Evolutionary conservation across 2,797 vertebrate genomes (phyloP), one percentile per base, ranked within the genome.

Genomic region (Tiaroga cobitis): DNA sequence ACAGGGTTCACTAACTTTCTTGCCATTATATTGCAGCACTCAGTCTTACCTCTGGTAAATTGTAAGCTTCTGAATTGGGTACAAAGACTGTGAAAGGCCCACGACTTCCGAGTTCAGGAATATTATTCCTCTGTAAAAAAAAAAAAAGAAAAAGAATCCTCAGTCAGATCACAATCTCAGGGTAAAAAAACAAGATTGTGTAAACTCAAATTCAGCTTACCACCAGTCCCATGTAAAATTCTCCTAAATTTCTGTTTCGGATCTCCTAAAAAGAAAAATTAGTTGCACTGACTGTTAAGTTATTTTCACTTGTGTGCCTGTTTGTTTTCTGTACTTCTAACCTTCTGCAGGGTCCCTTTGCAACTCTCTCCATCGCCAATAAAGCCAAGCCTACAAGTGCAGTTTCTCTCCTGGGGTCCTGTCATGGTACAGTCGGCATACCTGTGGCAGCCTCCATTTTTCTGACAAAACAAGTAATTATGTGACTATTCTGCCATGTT

Each of bases 41-140:
- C 15, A 18, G 29, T 80, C 81, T 79, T 86, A 29, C 80, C 78
- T 26, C 54, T 3, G 72, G 49, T 1, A 81, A 80, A 0, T 70
- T 61, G 29, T 95, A 93, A 15, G 95, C 69, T 0, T 92, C 10
- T 0, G 61, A 73, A 0, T 0, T 93, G 0, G 97, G 97, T 3
- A 79, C 93, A 3, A 99, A 98, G 11, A 98, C 91, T 0, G 98
- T 99, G 93, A 97, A 99, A 0, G 98, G 96, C 0, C 98, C 98
- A 0, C 93, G 87, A 1, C 94, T 93, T 2, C 81, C 34, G 26
- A 98, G 81, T 18, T 96, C 96, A 75, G 70, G 90, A 19, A 97
- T 34, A 0, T 89, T 84, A 13, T 39, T 15, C 0, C 67, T 15
- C 95, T 96, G 90, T 0, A 7, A 63, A 2, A n/a, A 5, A 29